Evolutionary conservation across 1,140 invertebrate genomes (phyloP), one percentile per base, ranked within the genome.

Genomic region (Lineus longissimus): DNA sequence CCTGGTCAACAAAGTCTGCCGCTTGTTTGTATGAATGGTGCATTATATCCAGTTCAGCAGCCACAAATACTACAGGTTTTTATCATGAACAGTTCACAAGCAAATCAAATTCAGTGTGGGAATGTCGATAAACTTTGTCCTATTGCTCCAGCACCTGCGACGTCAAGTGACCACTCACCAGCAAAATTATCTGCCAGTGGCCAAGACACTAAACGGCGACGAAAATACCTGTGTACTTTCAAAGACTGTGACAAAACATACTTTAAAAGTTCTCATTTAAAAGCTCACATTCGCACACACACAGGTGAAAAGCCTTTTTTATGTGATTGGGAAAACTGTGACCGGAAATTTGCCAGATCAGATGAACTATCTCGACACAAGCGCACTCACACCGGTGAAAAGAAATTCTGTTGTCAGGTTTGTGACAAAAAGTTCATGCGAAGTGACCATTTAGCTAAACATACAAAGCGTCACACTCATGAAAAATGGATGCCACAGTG

Each of bases 191-290:
- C 15, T 36, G 6, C 33, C 4, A 36, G 15, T 36, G 15, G 33
- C 33, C 33, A 36, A 15, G 33, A 36, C 33, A 7, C 47, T 27
- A n/a, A 7, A n/a, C n/a, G 47, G 47, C 47, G 25, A 23, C 6
- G 47, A n/a, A 51, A 51, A 19, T 87, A 88, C 77, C 84, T 82
- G 22, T 99, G 97, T 83, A 95, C 98, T 83, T 97, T 98, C 83
- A 93, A 93, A 0, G 94, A 94, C 25, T 99, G 97, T 84, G 92
- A 93, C 30, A 98, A 98, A 85, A 94, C 97, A 55, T 99, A 91
- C 77, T 88, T 88, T 23, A 91, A 91, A 76, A 90, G 88, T 68
- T 90, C 89, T 25, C 89, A 91, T 78, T 79, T 91, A 2, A 89
- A 90, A 73, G 89, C 90, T 4, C 89, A 91, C 78, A 80, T 90